Conservation (phyloP, 1,140 invertebrate genomes). For the Neodiprion fabricii region DNA sequence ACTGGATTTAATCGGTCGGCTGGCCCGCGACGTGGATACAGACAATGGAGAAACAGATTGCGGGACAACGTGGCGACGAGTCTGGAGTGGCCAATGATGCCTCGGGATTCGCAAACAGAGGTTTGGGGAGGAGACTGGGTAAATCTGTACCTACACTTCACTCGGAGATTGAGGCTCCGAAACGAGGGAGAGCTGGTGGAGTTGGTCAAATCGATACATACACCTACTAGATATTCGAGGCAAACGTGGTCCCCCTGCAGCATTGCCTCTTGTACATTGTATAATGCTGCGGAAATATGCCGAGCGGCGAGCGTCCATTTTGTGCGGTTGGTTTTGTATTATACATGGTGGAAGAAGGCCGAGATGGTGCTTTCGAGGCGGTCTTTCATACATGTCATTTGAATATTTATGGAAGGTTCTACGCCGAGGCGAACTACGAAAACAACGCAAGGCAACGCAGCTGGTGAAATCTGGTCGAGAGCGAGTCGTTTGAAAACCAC, state of each 20-base stretch:
- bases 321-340: not conserved
- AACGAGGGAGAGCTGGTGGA: not conserved
- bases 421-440: too few species aligned
- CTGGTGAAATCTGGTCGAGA: too few species aligned
- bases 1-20: too few species aligned
- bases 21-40: too few species aligned
- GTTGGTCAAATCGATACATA: slow-evolving; percentile 3
- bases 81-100: not conserved
- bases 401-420: not conserved
- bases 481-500: too few species aligned
- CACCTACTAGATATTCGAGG: not conserved
- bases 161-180: not conserved
- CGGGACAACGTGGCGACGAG: not conserved
- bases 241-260: not conserved
- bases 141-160: not conserved
- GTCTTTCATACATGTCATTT: not conserved
- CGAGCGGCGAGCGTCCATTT: not conserved
- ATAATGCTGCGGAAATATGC: slow-evolving; percentile 1
- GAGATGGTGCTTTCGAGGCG: not conserved
- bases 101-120: not conserved
- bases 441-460: too few species aligned
- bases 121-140: not conserved
- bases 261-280: not conserved
- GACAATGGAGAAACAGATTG: too few species aligned
- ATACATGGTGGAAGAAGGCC: not conserved